Evolutionary conservation across 2,113 vertebrate genomes (phyloP).

Genomic region (Poeciliopsis occidentalis): DNA sequence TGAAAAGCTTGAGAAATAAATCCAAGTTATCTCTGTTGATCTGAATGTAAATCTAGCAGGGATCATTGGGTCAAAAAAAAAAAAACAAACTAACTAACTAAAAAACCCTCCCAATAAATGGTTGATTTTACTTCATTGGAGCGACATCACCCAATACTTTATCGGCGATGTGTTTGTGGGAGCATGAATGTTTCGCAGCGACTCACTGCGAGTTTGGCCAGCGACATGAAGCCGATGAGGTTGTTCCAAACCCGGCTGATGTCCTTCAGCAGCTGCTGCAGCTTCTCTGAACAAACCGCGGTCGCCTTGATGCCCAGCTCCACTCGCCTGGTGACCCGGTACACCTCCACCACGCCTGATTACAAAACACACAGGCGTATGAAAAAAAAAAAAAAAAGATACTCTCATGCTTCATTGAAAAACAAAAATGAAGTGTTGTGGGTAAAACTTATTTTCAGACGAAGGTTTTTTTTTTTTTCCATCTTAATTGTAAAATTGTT

Average conservation of each 20-base stretch:
- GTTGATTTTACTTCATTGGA: constrained; percentile 48
- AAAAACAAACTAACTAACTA: neutral
- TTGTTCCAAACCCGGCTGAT: constrained; percentile 98
- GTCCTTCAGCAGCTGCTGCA: constrained; percentile 94
- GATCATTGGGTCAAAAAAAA: neutral
- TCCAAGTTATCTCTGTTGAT: constrained; percentile 19
- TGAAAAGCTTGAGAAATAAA: constrained; percentile 45
- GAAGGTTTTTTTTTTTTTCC: too few species aligned
- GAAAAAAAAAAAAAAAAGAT: constrained; percentile 2
- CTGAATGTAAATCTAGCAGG: constrained; percentile 8
- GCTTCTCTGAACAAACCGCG: constrained; percentile 94
- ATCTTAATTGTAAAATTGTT: too few species aligned
- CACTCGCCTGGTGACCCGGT: constrained; percentile 92
- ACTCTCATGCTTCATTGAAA: too few species aligned
- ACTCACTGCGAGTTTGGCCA: constrained; percentile 91
- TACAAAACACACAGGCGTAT: neutral
- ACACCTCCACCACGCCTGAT: constrained; percentile 96
- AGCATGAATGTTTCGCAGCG: neutral
- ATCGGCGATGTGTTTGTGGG: neutral
- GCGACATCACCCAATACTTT: constrained; percentile 7
- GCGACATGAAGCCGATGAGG: constrained; percentile 96
- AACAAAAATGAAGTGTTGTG: too few species aligned
- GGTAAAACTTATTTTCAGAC: too few species aligned
- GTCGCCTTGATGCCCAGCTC: constrained; percentile 97
- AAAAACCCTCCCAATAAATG: constrained; percentile 22